Conservation (phyloP, 2,888 invertebrate species). For the Mesoligia furuncula region DNA sequence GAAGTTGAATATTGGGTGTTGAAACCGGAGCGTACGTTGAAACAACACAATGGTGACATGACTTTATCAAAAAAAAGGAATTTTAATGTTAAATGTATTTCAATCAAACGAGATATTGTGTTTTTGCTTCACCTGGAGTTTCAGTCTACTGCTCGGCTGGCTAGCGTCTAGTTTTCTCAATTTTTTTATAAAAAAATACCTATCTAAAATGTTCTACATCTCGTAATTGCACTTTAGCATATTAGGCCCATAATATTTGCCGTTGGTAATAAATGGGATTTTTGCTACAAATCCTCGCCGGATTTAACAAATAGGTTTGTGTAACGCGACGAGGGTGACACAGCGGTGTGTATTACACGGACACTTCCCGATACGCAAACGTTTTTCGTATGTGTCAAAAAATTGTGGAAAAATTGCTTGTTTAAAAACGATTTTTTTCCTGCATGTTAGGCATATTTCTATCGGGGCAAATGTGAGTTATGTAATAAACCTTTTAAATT, state of each 20-base stretch:
- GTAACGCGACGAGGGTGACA: slow-evolving; percentile 72
- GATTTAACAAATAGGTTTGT: slow-evolving; percentile 74
- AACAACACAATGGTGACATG: neutral
- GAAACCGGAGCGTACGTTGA: neutral
- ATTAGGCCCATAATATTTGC: slow-evolving; percentile 40
- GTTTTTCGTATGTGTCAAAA: slow-evolving; percentile 14
- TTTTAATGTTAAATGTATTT: neutral
- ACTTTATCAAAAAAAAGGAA: neutral
- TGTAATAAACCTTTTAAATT: slow-evolving; percentile 2
- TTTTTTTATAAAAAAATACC: neutral
- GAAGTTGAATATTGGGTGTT: slow-evolving; percentile 8
- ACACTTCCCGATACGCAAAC: slow-evolving; percentile 27
- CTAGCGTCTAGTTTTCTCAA: neutral
- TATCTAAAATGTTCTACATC: neutral
- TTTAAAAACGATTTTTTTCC: neutral
- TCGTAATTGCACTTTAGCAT: slow-evolving; percentile 28
- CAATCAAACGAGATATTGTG: neutral
- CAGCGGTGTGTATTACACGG: slow-evolving; percentile 27
- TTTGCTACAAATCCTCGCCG: slow-evolving; percentile 67
- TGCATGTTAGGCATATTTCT: neutral
- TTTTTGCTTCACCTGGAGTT: neutral
- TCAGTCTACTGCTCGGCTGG: neutral
- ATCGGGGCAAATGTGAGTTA: neutral
- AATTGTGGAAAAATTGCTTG: neutral
- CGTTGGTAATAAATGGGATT: slow-evolving; percentile 49